These are phyloP conservation scores for Drosophila novamexicana DNA, from an alignment of 1,140 invertebrate species.

Conservation along the genomic window DNA sequence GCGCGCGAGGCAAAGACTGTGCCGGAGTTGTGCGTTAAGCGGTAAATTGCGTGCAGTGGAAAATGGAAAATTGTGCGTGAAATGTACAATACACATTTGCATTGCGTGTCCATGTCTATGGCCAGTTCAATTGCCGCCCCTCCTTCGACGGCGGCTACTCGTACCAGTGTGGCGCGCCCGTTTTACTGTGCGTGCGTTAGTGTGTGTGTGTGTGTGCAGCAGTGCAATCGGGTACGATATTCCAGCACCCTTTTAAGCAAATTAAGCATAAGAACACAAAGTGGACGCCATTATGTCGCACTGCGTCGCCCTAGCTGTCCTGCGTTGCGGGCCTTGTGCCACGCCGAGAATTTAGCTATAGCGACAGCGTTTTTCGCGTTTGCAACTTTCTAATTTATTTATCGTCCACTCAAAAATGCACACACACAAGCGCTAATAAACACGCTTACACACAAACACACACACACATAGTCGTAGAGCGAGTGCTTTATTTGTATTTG, in stretches of 20 bases:
- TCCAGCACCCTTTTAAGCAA: slow-evolving; percentile 80
- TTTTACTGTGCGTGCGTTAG: not conserved
- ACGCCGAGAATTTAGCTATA: slow-evolving; percentile 27
- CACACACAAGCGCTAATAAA: slow-evolving; percentile 43
- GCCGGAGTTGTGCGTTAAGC: slow-evolving; percentile 59
- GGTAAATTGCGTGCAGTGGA: slow-evolving; percentile 75
- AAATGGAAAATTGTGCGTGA: slow-evolving; percentile 84
- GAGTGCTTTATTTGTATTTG: slow-evolving; percentile 61
- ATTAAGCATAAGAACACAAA: slow-evolving; percentile 84
- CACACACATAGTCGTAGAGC: not conserved
- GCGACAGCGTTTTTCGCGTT: slow-evolving; percentile 68
- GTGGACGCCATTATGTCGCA: slow-evolving; percentile 84
- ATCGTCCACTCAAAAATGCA: slow-evolving; percentile 65
- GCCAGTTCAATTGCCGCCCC: slow-evolving; percentile 41
- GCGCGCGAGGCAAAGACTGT: slow-evolving; percentile 33
- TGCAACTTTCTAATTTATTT: slow-evolving; percentile 80
- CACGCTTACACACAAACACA: slow-evolving; percentile 13
- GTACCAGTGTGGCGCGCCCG: slow-evolving; percentile 47
- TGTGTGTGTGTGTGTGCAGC: slow-evolving; percentile 26
- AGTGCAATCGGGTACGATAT: slow-evolving; percentile 39
- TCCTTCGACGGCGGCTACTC: slow-evolving; percentile 21
- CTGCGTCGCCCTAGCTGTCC: slow-evolving; percentile 48
- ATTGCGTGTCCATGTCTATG: slow-evolving; percentile 61
- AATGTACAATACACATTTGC: slow-evolving; percentile 72
- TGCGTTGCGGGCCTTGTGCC: not conserved